phyloP scores from a whole-genome alignment of 2,797 vertebrate genomes.

The Podarcis siculus region DNA sequence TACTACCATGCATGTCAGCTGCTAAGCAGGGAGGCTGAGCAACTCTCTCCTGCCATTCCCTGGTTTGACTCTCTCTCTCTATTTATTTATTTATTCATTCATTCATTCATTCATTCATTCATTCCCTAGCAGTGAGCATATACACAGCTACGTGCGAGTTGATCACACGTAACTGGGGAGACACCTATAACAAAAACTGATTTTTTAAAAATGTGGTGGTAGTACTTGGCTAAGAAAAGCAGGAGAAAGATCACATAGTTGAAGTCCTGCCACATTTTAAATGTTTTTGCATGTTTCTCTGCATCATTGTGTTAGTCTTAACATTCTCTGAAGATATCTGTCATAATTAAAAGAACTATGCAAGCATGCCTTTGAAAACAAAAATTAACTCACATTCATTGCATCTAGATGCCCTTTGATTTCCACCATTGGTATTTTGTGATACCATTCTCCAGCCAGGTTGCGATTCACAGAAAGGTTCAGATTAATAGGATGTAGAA shows the following conservation, averaged over 20 bases:
- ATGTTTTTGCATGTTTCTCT: neutral
- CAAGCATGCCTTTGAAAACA: neutral
- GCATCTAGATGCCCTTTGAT: conserved; percentile 86
- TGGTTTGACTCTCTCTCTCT: too few relatives aligned
- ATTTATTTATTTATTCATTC: too few relatives aligned
- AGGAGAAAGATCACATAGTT: neutral
- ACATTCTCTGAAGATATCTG: neutral
- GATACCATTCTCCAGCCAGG: conserved; percentile 90
- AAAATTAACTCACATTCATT: conserved; percentile 85
- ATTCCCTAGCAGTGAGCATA: too few relatives aligned
- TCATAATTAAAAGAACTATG: neutral
- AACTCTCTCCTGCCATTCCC: too few relatives aligned
- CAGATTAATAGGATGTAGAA: conserved; percentile 93
- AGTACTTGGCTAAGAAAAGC: neutral
- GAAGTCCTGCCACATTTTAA: too few relatives aligned
- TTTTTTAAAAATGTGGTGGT: neutral
- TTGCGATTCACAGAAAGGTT: conserved; percentile 89
- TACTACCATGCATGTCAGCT: too few relatives aligned
- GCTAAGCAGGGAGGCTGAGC: too few relatives aligned
- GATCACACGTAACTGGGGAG: too few relatives aligned
- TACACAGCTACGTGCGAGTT: too few relatives aligned
- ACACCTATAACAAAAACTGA: neutral
- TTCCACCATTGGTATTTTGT: conserved; percentile 84
- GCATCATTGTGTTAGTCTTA: neutral
- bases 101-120: too few relatives aligned